Conservation (phyloP, 2,113 vertebrate species). For the Nestor notabilis region DNA sequence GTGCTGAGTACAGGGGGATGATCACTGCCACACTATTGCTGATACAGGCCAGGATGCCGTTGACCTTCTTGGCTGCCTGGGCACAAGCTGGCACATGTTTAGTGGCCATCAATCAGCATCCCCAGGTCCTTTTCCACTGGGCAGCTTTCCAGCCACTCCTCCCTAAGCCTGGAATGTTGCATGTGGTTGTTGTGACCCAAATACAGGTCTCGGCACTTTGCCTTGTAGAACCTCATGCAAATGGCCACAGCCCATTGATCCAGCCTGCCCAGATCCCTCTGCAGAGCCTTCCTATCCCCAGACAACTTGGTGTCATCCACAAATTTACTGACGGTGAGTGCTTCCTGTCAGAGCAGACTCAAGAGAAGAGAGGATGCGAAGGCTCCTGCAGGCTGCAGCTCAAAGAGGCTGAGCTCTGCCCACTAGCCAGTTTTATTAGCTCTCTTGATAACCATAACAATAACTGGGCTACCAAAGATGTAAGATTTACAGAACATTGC, state of each 20-base stretch:
- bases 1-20: accelerated
- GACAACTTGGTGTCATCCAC: neutral
- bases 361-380: neutral
- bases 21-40: neutral
- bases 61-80: neutral
- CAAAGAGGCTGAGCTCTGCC: neutral
- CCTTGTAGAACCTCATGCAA: neutral
- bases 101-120: neutral
- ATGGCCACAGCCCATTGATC: neutral
- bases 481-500: neutral
- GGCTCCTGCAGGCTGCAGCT: neutral
- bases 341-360: neutral
- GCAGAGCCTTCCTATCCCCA: neutral
- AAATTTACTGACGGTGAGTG: neutral
- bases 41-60: neutral
- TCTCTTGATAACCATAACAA: neutral
- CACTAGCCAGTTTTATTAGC: neutral
- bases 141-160: neutral
- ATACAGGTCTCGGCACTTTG: neutral
- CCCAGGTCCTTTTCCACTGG: neutral
- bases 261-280: neutral
- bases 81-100: neutral
- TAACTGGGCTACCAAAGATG: neutral
- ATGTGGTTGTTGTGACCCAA: neutral
- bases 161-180: neutral